phyloP scores from a whole-genome alignment of 2,797 vertebrate species.

The Bufotes viridis region DNA sequence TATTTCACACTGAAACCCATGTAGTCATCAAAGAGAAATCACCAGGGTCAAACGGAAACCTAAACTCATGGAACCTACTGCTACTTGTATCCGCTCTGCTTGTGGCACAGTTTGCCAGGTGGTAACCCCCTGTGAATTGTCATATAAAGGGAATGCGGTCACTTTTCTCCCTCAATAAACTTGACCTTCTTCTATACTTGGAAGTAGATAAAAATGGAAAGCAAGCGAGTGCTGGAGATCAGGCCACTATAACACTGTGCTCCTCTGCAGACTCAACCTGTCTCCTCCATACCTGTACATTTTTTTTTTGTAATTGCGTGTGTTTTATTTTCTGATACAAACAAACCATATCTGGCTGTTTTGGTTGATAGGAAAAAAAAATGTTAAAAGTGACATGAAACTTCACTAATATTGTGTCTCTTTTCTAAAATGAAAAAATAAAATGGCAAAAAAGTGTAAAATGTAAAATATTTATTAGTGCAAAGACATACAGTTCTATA shows the following conservation, averaged over 20 bases:
- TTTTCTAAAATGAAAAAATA: slow-evolving; percentile 52
- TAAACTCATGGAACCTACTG: slow-evolving; percentile 64
- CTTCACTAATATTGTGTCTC: slow-evolving; percentile 53
- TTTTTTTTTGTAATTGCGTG: slow-evolving; percentile 57
- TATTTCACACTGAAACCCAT: slow-evolving; percentile 72
- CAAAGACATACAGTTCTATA: slow-evolving; percentile 36
- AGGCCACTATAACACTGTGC: slow-evolving; percentile 60
- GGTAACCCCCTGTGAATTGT: slow-evolving; percentile 72
- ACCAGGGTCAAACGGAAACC: slow-evolving; percentile 66
- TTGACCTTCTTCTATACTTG: slow-evolving; percentile 69
- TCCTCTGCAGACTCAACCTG: slow-evolving; percentile 49
- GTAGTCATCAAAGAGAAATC: slow-evolving; percentile 75
- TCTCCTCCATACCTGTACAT: slow-evolving; percentile 58
- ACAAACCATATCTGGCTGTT: slow-evolving; percentile 45
- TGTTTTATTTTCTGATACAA: slow-evolving; percentile 55
- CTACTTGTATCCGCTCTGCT: slow-evolving; percentile 67
- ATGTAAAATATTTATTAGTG: slow-evolving; percentile 59
- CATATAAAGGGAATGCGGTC: slow-evolving; percentile 67
- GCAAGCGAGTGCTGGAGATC: slow-evolving; percentile 19
- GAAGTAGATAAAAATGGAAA: slow-evolving; percentile 58
- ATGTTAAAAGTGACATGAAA: slow-evolving; percentile 49
- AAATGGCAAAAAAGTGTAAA: slow-evolving; percentile 33
- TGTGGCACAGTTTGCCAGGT: slow-evolving; percentile 67
- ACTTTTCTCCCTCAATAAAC: slow-evolving; percentile 74
- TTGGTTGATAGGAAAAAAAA: slow-evolving; percentile 48